Evolutionary conservation across 2,888 invertebrate genomes (phyloP), one percentile per base, ranked within the genome.

Genomic region (Hyposoter didymator): DNA sequence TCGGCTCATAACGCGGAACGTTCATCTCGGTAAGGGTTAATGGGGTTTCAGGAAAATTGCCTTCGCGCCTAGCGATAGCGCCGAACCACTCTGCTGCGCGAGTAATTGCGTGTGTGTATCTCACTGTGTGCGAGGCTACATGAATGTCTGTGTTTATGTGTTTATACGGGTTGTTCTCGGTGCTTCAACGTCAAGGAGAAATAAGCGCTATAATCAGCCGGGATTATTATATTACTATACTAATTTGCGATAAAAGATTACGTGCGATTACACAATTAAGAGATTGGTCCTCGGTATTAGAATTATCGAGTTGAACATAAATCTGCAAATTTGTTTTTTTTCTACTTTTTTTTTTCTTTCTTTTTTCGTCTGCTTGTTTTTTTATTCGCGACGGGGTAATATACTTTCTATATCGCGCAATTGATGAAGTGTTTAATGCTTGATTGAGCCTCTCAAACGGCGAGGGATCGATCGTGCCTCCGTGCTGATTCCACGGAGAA

Each of bases 41-140:
- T 92, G 91, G 91, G 90, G 90, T 91, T 92, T 90, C 89, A 90
- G 89, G 90, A 89, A 92, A 92, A 92, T 92, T 92, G 90, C 91
- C 84, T 90, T 90, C 89, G 90, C 91, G 89, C 90, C 90, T 90
- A 89, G 88, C 87, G 89, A 89, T 87, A 82, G 86, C 76, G 88
- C 81, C 73, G 84, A 88, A 88, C 85, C 84, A 86, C 87, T 87
- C 87, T 85, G 69, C 87, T 85, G 69, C 80, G 87, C 80, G 76
- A 62, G 66, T 32, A 76, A 39, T 19, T 52, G 52, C 19, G 47
- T 35, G n/a, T 62, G 70, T 69, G 28, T 39, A 62, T 55, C 39
- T 39, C 39, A 10, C 39, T 39, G 1, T 39, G 43, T 45, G 19
- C 32, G 35, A 49, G 17, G 66, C 49, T 19, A 12, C 19, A 17